phyloP scores from a whole-genome alignment of 2,888 invertebrate species.

The Adela reaumurella region DNA sequence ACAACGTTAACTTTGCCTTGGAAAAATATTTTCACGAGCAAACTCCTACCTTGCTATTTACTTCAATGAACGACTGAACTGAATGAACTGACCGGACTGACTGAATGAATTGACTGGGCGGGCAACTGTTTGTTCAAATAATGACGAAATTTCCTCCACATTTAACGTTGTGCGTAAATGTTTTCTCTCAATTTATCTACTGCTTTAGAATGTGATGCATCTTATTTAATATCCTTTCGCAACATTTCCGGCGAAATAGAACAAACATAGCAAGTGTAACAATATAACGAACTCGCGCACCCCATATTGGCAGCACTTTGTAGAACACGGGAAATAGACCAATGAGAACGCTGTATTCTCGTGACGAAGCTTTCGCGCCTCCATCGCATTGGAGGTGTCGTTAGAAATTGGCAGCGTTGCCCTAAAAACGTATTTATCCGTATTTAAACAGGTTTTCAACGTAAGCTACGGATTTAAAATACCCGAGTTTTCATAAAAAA shows the following conservation, averaged over 20 bases:
- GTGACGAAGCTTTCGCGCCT: slow-evolving; percentile 45
- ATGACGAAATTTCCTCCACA: not conserved
- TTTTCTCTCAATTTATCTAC: not conserved
- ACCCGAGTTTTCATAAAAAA: no score
- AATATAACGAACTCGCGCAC: slow-evolving; percentile 3
- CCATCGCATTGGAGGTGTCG: not conserved
- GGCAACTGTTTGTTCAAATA: not conserved
- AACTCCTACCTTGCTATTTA: not conserved
- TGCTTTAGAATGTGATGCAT: not conserved
- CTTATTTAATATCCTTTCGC: no score
- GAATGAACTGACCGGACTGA: no score
- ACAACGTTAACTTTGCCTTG: not conserved
- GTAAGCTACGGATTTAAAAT: no score
- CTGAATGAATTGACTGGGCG: no score
- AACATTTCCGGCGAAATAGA: no score
- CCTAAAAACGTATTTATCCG: no score
- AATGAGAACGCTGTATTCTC: slow-evolving; percentile 26
- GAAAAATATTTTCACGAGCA: not conserved
- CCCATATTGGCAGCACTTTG: not conserved
- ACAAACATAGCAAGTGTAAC: not conserved
- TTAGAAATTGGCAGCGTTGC: no score
- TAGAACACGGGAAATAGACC: slow-evolving; percentile 25
- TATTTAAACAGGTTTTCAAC: no score
- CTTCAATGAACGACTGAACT: not conserved
- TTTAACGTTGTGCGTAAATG: not conserved